phyloP scores from a whole-genome alignment of 2,797 vertebrate genomes.

The Hemibagrus guttatus region DNA sequence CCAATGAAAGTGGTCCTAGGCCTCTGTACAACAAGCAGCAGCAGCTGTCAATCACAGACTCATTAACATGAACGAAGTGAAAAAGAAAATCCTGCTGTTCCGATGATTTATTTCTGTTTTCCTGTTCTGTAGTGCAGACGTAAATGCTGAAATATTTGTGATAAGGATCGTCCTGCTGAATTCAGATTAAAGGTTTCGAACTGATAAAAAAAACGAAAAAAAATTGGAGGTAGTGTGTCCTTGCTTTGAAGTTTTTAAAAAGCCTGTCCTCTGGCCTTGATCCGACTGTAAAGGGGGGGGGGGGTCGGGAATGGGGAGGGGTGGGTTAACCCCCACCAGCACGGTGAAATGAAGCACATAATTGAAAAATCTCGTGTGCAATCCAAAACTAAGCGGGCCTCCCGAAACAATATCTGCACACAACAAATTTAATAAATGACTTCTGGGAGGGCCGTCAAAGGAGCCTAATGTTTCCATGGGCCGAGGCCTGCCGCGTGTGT shows the following conservation, averaged over 20 bases:
- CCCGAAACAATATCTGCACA: constrained; percentile 77
- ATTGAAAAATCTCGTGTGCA: constrained; percentile 84
- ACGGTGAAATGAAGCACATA: constrained; percentile 83
- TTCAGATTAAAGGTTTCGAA: constrained; percentile 25
- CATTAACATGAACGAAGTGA: constrained; percentile 75
- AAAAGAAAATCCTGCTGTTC: background rate
- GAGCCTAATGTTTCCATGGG: constrained; percentile 74
- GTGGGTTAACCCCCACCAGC: constrained; percentile 72
- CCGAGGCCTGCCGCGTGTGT: constrained; percentile 41
- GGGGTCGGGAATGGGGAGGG: constrained; percentile 66
- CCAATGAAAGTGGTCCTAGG: constrained; percentile 63
- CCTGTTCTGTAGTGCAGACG: background rate
- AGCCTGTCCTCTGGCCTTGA: constrained; percentile 72
- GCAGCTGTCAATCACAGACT: constrained; percentile 75
- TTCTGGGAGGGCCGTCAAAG: constrained; percentile 77
- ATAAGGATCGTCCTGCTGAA: constrained; percentile 25
- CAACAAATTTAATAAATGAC: constrained; percentile 84
- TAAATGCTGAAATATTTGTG: constrained; percentile 26
- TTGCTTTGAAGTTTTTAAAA: constrained; percentile 81
- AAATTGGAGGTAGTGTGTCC: constrained; percentile 60
- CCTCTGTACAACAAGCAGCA: constrained; percentile 71
- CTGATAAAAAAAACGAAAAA: constrained; percentile 57
- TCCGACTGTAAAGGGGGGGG: constrained; percentile 64
- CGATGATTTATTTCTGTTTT: constrained; percentile 29
- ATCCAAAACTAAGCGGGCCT: constrained; percentile 81